Conservation (phyloP, 2,113 vertebrate genomes). For the Leucopsar rothschildi region DNA sequence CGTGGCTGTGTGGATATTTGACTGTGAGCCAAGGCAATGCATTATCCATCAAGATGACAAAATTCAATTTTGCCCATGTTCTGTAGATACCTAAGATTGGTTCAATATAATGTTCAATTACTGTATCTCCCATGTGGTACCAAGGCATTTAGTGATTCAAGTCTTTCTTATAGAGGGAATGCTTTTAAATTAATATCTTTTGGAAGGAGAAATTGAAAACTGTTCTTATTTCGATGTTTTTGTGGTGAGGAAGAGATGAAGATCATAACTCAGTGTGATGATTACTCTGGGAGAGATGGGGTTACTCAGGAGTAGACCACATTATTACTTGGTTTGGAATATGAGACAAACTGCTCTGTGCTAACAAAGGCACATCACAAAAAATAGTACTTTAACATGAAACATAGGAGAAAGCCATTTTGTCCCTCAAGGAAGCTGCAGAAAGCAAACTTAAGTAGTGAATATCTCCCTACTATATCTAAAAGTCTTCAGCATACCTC, state of each 20-base stretch:
- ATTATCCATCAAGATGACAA: slow-evolving; percentile 38
- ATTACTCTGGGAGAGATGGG: not conserved
- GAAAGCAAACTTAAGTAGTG: not conserved
- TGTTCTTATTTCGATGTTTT: not conserved
- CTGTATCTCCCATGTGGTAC: not conserved
- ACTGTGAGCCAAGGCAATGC: not conserved
- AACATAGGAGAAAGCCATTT: not conserved
- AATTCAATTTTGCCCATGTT: slow-evolving; percentile 18
- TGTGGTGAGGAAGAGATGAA: not conserved
- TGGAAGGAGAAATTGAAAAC: slow-evolving; percentile 10
- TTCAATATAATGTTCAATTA: slow-evolving; percentile 42
- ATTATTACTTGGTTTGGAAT: not conserved
- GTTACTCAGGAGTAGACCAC: not conserved
- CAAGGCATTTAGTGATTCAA: not conserved
- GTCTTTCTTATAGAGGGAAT: not conserved
- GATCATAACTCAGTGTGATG: not conserved
- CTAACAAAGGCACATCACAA: not conserved
- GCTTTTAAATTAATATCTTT: slow-evolving; percentile 37
- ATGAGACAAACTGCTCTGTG: not conserved
- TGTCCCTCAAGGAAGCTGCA: not conserved
- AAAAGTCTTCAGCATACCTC: not conserved
- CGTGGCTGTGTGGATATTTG: not conserved
- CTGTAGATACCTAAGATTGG: not conserved
- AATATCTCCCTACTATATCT: not conserved
- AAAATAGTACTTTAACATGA: not conserved